phyloP scores from a whole-genome alignment of 2,888 invertebrate genomes.

The Didymodactylos carnosus region DNA sequence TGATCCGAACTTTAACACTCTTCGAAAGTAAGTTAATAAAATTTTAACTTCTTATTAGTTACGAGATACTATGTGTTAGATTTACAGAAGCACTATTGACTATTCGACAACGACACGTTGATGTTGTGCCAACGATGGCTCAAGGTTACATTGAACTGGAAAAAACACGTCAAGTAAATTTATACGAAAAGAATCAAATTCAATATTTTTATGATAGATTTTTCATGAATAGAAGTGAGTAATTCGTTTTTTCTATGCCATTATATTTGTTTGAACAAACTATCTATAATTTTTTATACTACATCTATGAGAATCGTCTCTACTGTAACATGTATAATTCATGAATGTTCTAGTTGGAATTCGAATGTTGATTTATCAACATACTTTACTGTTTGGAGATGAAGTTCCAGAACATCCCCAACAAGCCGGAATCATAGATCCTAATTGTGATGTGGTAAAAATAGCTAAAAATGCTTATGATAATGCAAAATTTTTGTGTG shows the following conservation, averaged over 20 bases:
- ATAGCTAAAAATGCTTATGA: slow-evolving; percentile 81
- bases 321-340: too few relatives aligned
- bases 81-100: slow-evolving; percentile 68
- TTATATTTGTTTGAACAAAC: too few relatives aligned
- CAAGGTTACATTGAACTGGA: slow-evolving; percentile 23
- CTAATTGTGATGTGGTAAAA: slow-evolving; percentile 67
- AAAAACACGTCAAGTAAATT: background rate
- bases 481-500: slow-evolving; percentile 88
- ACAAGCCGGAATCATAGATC: slow-evolving; percentile 90
- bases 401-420: slow-evolving; percentile 16
- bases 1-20: background rate
- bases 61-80: slow-evolving; percentile 43
- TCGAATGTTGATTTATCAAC: slow-evolving; percentile 61
- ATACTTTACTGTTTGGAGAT: background rate
- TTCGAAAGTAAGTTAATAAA: background rate
- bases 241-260: too few relatives aligned
- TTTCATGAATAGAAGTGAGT: slow-evolving; percentile 94
- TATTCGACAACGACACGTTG: slow-evolving; percentile 79
- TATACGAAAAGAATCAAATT: background rate
- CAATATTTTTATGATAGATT: slow-evolving; percentile 96
- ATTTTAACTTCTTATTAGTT: background rate
- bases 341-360: too few relatives aligned
- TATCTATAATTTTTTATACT: too few relatives aligned
- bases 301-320: too few relatives aligned
- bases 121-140: slow-evolving; percentile 97